Evolutionary conservation across 2,113 vertebrate species (phyloP), one percentile per base, ranked within the genome.

Genomic region (Trematocara nigrifrons): DNA sequence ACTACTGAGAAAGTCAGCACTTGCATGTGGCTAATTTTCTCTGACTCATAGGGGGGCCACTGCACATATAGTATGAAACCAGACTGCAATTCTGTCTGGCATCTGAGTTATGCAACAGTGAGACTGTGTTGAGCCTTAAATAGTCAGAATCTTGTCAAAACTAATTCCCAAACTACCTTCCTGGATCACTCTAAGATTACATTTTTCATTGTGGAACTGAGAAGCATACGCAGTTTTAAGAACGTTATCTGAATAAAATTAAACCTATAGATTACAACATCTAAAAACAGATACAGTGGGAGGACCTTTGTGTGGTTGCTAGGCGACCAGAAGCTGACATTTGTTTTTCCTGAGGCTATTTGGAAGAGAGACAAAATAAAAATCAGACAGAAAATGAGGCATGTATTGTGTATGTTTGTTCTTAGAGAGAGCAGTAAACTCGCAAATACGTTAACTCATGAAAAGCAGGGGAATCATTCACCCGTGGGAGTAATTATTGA

Each of bases 401-500:
- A 35, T 49, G 7, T 66, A 80, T 87, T 80, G 79, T 81, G 69
- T 54, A 10, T 71, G 82, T 89, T 79, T 87, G 82, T 89, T 82
- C 87, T 80, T n/a, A 51, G 22, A 74, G 20, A 74, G 59, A 6
- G 45, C 7, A 8, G 53, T 80, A 61, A 92, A 93, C 84, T 66
- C 79, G 9, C 79, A 74, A 45, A 59, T 26, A 84, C 81, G 81
- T 88, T 81, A 54, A 71, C 56, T 54, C 78, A 64, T 87, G 89
- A 90, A 87, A 54, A 93, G 87, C 91, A 47, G 13, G 90, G 90
- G 92, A 88, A 87, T 90, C 7, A 6, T 16, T 89, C 91, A 90
- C 89, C 92, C 12, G 74, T 33, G 94, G 92, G 95, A 95, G 90
- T 95, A 94, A 95, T 96, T 95, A 95, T 22, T 80, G 45, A 80